Evolutionary conservation across 2,113 vertebrate genomes (phyloP).

Genomic region (Platichthys stellatus): DNA sequence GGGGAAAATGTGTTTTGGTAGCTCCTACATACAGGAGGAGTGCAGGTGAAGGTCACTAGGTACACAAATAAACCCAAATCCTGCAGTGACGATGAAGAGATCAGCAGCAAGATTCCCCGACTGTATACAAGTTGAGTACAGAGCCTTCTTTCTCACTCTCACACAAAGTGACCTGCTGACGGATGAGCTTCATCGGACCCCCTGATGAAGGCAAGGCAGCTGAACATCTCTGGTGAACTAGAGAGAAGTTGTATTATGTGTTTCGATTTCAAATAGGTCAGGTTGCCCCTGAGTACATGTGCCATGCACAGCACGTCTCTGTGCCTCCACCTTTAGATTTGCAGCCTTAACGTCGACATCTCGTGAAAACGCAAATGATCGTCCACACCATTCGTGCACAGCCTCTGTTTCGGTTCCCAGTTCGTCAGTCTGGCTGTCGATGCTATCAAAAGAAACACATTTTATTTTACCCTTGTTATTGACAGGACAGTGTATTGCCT

Average conservation of each 20-base stretch:
- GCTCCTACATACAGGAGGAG: constrained; percentile 30
- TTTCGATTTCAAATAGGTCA: too few species aligned
- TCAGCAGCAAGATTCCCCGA: not conserved
- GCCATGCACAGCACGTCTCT: too few species aligned
- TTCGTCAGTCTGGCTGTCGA: not conserved
- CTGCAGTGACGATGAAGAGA: not conserved
- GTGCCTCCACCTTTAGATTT: not conserved
- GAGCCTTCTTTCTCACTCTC: too few species aligned
- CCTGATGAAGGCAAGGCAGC: too few species aligned
- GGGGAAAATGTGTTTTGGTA: constrained; percentile 21
- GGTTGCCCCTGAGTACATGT: too few species aligned
- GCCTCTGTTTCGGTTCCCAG: not conserved
- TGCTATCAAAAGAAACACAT: not conserved
- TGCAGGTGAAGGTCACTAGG: constrained; percentile 16
- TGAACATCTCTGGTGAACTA: too few species aligned
- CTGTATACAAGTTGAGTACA: not conserved
- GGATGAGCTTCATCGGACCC: too few species aligned
- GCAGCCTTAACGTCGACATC: constrained; percentile 1
- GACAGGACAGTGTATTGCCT: constrained; percentile 15
- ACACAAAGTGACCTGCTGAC: not conserved
- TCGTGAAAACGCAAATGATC: not conserved
- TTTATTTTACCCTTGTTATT: constrained; percentile 31
- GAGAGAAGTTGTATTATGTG: too few species aligned
- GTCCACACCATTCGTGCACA: not conserved
- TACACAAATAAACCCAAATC: not conserved